Evolutionary conservation across 2,797 vertebrate genomes (phyloP), one percentile per base, ranked within the genome.

Genomic region (Etheostoma perlongum): DNA sequence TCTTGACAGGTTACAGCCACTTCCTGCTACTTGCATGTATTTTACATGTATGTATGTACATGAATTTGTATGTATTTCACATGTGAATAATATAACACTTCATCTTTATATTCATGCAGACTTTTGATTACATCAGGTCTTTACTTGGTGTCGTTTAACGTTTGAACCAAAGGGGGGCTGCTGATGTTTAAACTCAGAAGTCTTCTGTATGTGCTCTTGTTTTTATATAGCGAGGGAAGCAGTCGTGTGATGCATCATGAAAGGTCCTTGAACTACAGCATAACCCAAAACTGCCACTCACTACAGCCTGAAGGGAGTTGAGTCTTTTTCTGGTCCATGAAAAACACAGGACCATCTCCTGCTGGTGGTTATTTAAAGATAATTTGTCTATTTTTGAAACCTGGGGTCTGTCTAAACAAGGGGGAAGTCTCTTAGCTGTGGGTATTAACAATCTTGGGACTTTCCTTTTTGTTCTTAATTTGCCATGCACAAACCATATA

Each of bases 321-420:
- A 79, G 74, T 64, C 54, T 82, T 87, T 79, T 85, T 80, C 73
- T 83, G 78, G 49, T 86, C 70, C 58, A 64, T 69, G 49, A 81
- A 73, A 79, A 72, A 80, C 61, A 81, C 59, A 19, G 66, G 78
- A 79, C 61, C 21, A 72, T 81, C 79, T 78, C 61, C 73, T 76
- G 74, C 76, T 70, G 68, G 27, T 60, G 73, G 78, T 76, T 92
- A 86, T 91, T 91, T 94, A 87, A 92, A 83, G 87, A 86, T 79
- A 72, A 90, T 73, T 79, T 66, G 70, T 86, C 82, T 89, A 86
- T 88, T 89, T 91, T 78, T 80, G 73, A 79, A 82, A 74, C 30
- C 19, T 40, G 12, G 52, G 80, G 66, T 86, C 76, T 69, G 76
- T 81, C 79, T 86, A 60, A 85, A 72, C 15, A 66, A 47, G 67